Conservation (phyloP, 1,140 invertebrate genomes). For the Calliopsis andreniformis region DNA sequence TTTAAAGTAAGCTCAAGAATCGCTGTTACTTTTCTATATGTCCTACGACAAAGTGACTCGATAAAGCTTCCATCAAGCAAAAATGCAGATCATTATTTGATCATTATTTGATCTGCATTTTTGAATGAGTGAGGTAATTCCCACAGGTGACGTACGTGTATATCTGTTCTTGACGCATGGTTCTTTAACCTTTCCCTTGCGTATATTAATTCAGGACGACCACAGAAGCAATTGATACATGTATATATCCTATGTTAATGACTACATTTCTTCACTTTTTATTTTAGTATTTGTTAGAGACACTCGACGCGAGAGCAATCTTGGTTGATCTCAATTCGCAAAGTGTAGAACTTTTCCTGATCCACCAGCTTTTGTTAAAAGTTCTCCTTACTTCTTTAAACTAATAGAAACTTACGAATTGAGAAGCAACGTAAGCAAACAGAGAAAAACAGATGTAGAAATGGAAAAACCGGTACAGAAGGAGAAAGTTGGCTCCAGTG, state of each 20-base stretch:
- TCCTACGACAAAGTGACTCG: slow-evolving; percentile 30
- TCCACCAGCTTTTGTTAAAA: neutral
- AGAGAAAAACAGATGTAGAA: slow-evolving; percentile 41
- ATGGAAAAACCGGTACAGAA: slow-evolving; percentile 24
- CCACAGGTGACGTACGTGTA: too few relatives aligned
- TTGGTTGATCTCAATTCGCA: slow-evolving; percentile 12
- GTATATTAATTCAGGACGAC: slow-evolving; percentile 1
- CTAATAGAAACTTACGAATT: slow-evolving; percentile 33
- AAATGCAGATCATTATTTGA: slow-evolving; percentile 39
- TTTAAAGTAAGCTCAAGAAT: slow-evolving; percentile 22
- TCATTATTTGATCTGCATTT: too few relatives aligned
- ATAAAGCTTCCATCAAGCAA: slow-evolving; percentile 34
- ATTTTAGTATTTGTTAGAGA: neutral
- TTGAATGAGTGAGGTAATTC: too few relatives aligned
- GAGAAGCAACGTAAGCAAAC: slow-evolving; percentile 27
- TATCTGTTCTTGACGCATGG: neutral
- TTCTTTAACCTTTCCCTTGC: too few relatives aligned
- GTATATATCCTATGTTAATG: neutral
- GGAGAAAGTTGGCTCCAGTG: slow-evolving; percentile 18
- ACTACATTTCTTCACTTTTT: neutral
- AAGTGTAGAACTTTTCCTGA: neutral
- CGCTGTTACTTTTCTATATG: slow-evolving; percentile 38
- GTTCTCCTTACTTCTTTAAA: too few relatives aligned
- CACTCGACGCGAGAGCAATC: slow-evolving; percentile 34
- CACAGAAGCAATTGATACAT: slow-evolving; percentile 10